Evolutionary conservation across 2,113 vertebrate species (phyloP), one percentile per base, ranked within the genome.

Genomic region (Megalops atlanticus): DNA sequence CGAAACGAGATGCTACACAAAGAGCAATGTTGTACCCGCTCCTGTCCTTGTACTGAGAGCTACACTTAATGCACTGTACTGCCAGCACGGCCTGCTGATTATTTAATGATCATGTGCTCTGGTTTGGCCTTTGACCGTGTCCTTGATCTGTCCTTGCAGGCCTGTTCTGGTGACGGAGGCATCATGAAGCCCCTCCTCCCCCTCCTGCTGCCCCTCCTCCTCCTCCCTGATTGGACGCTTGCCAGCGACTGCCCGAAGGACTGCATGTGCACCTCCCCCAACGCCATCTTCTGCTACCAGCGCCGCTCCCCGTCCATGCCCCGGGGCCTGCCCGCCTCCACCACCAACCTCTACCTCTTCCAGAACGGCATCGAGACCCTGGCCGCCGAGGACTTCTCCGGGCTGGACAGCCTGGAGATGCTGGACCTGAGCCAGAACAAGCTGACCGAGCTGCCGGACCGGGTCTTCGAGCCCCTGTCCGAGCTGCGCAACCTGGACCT

Each of bases 401-500:
- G 92, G 31, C 91, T 98, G 40, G 92, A 78, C 0, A 85, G 92
- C 73, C 89, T 98, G 82, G 94, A 94, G 85, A 86, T 97, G 83
- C 78, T 98, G 54, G 96, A 98, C 88, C 89, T 98, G 77, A 97
- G 96, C 0, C 96, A 97, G 90, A 98, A 98, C 88, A 91, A 93
- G 76, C 89, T 98, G 74, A 54, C 87, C 21, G 92, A 91, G 84
- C 91, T 98, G 85, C 96, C 96, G 0, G 89, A 89, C 0, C 84
- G 93, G 1, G 92, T 95, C 68, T 98, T 98, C 86, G 93, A 93
- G 88, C 94, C 93, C 7, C 92, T 98, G 8, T 83, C 89, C 0
- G 91, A 93, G 73, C 93, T 98, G 0, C 93, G 92, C 87, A 98
- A 98, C 89, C 92, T 98, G 74, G 96, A 98, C 85, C 89, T 98